Percentiles rank a stretch among this genome's conserved stretches.
phyloP scores from a whole-genome alignment of 2,113 vertebrate species.

The Genyomyrus donnyi region DNA sequence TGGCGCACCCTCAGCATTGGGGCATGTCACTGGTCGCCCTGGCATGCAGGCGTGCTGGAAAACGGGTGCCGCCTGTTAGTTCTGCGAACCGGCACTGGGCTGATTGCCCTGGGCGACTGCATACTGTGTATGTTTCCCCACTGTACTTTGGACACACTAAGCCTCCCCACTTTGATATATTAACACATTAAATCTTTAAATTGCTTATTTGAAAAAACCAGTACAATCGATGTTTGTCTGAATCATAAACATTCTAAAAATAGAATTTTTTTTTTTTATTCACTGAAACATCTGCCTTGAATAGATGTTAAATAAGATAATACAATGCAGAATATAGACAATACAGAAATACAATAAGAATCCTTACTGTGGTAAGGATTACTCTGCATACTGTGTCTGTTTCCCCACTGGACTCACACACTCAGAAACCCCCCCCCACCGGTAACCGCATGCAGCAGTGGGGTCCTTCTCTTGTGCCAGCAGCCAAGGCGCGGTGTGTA shows the following conservation, averaged over 20 bases:
- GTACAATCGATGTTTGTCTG: not conserved
- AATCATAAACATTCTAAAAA: not conserved
- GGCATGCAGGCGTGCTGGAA: not conserved
- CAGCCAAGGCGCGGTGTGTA: not conserved
- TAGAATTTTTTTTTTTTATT: not conserved
- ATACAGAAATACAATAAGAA: not conserved
- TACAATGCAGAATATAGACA: too few species aligned
- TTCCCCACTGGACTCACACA: not conserved
- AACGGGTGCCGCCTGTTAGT: not conserved
- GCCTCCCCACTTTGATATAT: not conserved
- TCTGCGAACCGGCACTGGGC: not conserved
- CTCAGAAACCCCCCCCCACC: not conserved
- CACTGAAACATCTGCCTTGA: not conserved
- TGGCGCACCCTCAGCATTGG: not conserved
- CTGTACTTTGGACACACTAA: not conserved
- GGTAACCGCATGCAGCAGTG: not conserved
- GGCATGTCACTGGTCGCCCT: not conserved
- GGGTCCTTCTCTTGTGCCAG: not conserved
- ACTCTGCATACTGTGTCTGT: not conserved
- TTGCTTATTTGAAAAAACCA: not conserved
- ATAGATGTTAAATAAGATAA: not conserved
- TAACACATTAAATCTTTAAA: not conserved
- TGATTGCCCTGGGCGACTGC: not conserved
- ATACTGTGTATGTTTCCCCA: not conserved
- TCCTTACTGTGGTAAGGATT: not conserved